A percentile compares a stretch with the other conserved stretches of the same genome.
phyloP scores from a whole-genome alignment of 1,140 invertebrate genomes.

The Eupeodes corollae region DNA sequence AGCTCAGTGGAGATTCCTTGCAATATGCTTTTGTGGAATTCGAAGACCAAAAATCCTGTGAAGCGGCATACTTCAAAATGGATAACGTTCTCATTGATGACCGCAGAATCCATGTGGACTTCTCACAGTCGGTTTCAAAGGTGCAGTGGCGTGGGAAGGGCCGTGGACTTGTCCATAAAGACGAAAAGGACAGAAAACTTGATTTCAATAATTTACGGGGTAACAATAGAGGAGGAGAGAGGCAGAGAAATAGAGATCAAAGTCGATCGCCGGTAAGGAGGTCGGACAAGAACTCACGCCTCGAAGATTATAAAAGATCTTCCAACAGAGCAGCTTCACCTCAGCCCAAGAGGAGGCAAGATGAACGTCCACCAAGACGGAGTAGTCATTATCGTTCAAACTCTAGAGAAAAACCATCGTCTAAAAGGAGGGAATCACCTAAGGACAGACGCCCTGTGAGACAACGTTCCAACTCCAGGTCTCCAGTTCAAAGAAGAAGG shows the following conservation, averaged over 20 bases:
- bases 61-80: slow-evolving; percentile 99
- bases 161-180: slow-evolving; percentile 48
- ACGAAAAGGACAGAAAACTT: slow-evolving; percentile 13
- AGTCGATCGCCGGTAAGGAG: neutral
- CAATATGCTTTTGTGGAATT: slow-evolving; percentile 99
- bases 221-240: slow-evolving; percentile 4
- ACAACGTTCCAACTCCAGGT: neutral
- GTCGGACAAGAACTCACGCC: neutral
- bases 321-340: slow-evolving; percentile 6
- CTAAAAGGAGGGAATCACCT: neutral
- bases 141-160: slow-evolving; percentile 80
- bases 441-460: neutral
- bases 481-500: neutral
- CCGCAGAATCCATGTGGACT: slow-evolving; percentile 96
- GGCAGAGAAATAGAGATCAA: neutral
- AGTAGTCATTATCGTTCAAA: neutral
- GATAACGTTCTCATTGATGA: slow-evolving; percentile 99
- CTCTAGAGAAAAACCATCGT: neutral
- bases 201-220: slow-evolving; percentile 28
- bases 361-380: slow-evolving; percentile 13
- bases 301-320: slow-evolving; percentile 7
- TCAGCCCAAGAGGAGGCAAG: slow-evolving; percentile 17
- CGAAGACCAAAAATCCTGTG: slow-evolving; percentile 86
- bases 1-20: slow-evolving; percentile 84
- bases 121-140: slow-evolving; percentile 96